Percentiles rank a stretch among this genome's conserved stretches.
Conservation (phyloP, 2,888 invertebrate species). For the Machimus rusticus region DNA sequence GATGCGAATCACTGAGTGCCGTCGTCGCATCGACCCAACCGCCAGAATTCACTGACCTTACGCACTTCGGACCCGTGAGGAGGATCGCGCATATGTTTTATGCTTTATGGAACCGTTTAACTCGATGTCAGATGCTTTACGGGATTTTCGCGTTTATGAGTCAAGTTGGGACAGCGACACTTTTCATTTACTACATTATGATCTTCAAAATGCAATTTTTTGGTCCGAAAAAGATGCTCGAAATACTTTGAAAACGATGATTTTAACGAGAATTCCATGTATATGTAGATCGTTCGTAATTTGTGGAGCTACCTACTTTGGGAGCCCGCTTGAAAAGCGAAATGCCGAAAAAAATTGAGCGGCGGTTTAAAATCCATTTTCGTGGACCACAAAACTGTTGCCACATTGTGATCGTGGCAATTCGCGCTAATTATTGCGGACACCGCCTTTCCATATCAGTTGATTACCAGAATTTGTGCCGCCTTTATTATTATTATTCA, state of each 20-base stretch:
- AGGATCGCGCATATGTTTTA: conserved; percentile 7
- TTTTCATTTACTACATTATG: neutral
- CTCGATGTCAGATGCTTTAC: neutral
- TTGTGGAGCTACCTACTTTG: neutral
- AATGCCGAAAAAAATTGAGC: neutral
- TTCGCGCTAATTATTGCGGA: neutral
- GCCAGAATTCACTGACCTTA: conserved; percentile 43
- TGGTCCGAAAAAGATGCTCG: neutral
- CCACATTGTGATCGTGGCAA: neutral
- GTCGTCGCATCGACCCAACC: neutral
- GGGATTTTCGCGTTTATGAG: neutral
- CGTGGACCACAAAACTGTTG: neutral
- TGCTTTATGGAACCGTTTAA: neutral
- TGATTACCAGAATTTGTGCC: neutral
- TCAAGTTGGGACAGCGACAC: neutral
- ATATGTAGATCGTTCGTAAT: neutral
- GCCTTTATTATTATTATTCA: neutral
- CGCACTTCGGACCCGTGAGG: conserved; percentile 36
- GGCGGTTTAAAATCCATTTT: neutral
- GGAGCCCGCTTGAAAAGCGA: neutral
- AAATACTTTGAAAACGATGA: neutral
- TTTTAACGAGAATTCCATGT: neutral
- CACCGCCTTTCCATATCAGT: conserved; percentile 27
- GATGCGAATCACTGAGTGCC: conserved; percentile 41
- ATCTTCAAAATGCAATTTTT: neutral